phyloP scores from a whole-genome alignment of 2,113 vertebrate species.

The Myrmophylax atrothorax region DNA sequence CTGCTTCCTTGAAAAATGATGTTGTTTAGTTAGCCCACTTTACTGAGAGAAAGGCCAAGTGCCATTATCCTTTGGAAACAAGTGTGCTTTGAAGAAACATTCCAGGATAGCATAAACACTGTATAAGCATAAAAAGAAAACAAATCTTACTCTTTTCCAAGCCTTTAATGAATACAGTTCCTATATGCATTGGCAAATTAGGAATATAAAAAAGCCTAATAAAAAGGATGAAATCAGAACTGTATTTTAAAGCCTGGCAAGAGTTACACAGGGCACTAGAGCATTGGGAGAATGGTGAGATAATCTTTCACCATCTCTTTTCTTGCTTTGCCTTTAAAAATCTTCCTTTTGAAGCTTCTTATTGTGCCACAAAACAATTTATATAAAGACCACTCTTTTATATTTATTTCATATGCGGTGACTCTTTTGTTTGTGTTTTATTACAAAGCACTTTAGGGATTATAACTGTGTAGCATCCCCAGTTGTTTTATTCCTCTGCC shows the following conservation, averaged over 20 bases:
- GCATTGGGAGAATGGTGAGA: not conserved
- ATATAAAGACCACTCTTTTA: not conserved
- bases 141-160: not conserved
- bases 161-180: not conserved
- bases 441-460: not conserved
- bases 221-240: not conserved
- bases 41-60: not conserved
- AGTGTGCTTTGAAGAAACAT: slow-evolving; percentile 14
- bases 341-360: not conserved
- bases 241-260: not conserved
- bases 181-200: not conserved
- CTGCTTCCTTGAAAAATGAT: not conserved
- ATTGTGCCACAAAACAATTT: not conserved
- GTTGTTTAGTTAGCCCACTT: not conserved
- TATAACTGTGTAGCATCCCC: not conserved
- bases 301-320: not conserved
- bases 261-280: not conserved
- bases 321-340: not conserved
- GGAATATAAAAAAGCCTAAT: not conserved
- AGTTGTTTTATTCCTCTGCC: not conserved
- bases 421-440: not conserved
- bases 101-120: not conserved
- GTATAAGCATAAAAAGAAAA: not conserved
- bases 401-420: not conserved
- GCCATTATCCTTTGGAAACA: not conserved